Conservation (phyloP, 2,113 vertebrate species). For the Conger conger region DNA sequence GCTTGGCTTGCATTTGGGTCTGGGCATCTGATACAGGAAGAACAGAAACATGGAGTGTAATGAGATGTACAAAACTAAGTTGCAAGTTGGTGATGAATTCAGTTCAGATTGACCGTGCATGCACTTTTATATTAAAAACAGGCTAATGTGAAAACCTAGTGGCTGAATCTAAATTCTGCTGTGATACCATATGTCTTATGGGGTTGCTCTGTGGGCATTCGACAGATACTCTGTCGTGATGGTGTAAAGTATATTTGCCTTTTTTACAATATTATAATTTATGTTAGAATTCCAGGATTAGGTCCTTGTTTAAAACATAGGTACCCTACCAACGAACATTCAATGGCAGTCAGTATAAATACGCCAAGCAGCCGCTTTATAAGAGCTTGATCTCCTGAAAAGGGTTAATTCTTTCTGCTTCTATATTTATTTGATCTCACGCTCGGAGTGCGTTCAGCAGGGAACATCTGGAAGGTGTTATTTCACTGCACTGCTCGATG, state of each 20-base stretch:
- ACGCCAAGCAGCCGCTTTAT: neutral
- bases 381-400: slow-evolving; percentile 34
- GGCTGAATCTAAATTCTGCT: too few species aligned
- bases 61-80: too few species aligned
- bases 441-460: slow-evolving; percentile 37
- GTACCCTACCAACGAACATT: slow-evolving; percentile 6
- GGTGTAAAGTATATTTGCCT: neutral
- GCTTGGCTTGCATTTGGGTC: neutral
- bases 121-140: too few species aligned
- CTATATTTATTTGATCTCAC: slow-evolving; percentile 38
- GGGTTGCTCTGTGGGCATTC: too few species aligned
- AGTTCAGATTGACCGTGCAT: too few species aligned
- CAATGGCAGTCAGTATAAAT: slow-evolving; percentile 10
- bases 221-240: too few species aligned
- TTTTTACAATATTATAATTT: neutral
- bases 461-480: slow-evolving; percentile 68
- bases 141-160: too few species aligned
- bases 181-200: too few species aligned
- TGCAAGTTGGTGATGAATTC: too few species aligned
- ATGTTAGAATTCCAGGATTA: neutral
- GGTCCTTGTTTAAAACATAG: neutral
- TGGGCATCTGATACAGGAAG: too few species aligned
- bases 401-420: neutral
- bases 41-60: too few species aligned
- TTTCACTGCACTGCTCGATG: slow-evolving; percentile 47